Evolutionary conservation across 2,797 vertebrate species (phyloP).

Genomic region (Acanthurus tractus): DNA sequence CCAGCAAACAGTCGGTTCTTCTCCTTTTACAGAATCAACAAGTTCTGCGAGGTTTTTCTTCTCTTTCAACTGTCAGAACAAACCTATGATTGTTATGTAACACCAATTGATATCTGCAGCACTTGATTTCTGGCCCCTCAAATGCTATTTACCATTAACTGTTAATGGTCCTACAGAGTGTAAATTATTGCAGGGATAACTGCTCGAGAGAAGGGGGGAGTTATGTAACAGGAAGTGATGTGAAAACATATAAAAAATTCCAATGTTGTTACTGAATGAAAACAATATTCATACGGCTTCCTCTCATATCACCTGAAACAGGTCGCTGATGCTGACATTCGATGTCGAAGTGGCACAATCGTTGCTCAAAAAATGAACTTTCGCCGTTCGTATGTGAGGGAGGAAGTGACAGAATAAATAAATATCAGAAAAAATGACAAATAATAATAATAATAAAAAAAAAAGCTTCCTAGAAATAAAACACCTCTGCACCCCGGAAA

Average conservation of each 20-base stretch:
- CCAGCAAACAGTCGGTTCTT: background rate
- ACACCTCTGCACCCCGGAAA: constrained; percentile 35
- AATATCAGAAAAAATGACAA: too few species aligned
- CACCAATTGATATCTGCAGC: constrained; percentile 24
- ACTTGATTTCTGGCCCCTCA: constrained; percentile 33
- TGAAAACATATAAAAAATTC: constrained; percentile 32
- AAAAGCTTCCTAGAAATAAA: constrained; percentile 53
- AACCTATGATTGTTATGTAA: constrained; percentile 37
- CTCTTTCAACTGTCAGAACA: constrained; percentile 14
- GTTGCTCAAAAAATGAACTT: constrained; percentile 23
- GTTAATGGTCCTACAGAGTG: constrained; percentile 29
- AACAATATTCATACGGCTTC: constrained; percentile 35
- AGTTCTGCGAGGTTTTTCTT: background rate
- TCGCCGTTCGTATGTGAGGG: constrained; percentile 7
- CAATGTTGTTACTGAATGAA: constrained; percentile 50
- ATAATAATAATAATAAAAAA: background rate
- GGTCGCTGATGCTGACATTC: constrained; percentile 2
- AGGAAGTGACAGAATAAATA: constrained; percentile 4
- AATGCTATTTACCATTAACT: constrained; percentile 27
- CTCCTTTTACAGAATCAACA: background rate
- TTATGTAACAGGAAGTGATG: constrained; percentile 58
- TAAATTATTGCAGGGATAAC: constrained; percentile 2
- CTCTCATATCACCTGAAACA: constrained; percentile 11
- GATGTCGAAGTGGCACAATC: constrained; percentile 4
- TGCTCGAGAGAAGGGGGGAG: constrained; percentile 20